Evolutionary conservation across 2,113 vertebrate genomes (phyloP), one percentile per base, ranked within the genome.

Genomic region (Aramus guarauna): DNA sequence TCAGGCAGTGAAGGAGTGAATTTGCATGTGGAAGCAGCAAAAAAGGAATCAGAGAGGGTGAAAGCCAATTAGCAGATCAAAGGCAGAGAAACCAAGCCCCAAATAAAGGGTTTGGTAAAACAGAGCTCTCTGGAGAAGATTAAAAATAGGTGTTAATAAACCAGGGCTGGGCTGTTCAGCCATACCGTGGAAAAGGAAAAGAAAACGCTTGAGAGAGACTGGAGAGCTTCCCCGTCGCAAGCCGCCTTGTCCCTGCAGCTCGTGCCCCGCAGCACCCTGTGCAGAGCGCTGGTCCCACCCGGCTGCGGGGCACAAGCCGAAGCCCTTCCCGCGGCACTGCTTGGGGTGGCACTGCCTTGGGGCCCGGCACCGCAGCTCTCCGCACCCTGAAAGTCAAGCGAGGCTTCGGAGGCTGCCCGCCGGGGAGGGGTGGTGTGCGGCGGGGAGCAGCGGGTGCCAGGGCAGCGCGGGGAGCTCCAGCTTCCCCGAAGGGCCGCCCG

Each of bases 41-140:
- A 34, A 82, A 69, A 94, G 68, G 81, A 87, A 77, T 47, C 39
- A 29, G 64, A 96, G 58, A 37, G 47, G 66, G 77, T 84, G 79
- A 90, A 94, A 94, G 85, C 85, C 94, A 92, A 87, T 96, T 88
- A 80, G 83, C 76, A 47, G 82, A 84, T 90, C 62, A 80, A 90
- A 92, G 81, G 77, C 62, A 85, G 79, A 63, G 88, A 76, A 71
- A 56, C 17, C 29, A 50, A 76, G 39, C 13, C 58, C 66, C 71
- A 26, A 5, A 84, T 53, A 73, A 93, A 68, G 59, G 32, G 23
- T 18, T 21, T 50, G 73, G 60, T 85, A 41, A 72, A 80, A 88
- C 47, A 23, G 43, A 43, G 75, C 47, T 6, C 50, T 81, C 48
- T 72, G 71, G 86, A 73, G 52, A 43, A 83, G 55, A 69, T 60